phyloP scores from a whole-genome alignment of 30 jellyfish, hydroid and myxozoan genomes.

The Hydractinia symbiolongicarpus region DNA sequence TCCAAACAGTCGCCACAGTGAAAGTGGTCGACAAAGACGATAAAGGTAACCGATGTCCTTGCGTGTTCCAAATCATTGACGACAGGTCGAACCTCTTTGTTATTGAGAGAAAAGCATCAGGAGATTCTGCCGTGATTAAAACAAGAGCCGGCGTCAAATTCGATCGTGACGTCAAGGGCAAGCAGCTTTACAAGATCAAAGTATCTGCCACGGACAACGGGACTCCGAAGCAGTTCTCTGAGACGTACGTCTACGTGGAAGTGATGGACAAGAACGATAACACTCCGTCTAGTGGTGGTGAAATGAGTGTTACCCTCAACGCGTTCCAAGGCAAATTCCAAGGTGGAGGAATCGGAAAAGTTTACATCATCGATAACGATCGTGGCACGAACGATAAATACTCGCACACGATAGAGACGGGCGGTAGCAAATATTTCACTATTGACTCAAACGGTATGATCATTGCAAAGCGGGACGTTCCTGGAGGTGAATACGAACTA shows the following conservation, averaged over 20 bases:
- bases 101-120: slow-evolving; percentile 22
- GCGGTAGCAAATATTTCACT: not conserved
- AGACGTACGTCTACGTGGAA: slow-evolving; percentile 68
- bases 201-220: slow-evolving; percentile 84
- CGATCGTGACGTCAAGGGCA: slow-evolving; percentile 65
- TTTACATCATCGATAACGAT: slow-evolving; percentile 76
- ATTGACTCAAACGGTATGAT: slow-evolving; percentile 58
- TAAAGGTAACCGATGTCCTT: slow-evolving; percentile 83
- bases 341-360: slow-evolving; percentile 83
- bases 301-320: slow-evolving; percentile 48
- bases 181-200: slow-evolving; percentile 36
- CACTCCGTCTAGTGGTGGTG: slow-evolving; percentile 74
- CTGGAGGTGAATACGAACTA: slow-evolving; percentile 48
- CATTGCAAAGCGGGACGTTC: slow-evolving; percentile 48
- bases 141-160: slow-evolving; percentile 47
- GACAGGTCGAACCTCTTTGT: slow-evolving; percentile 46
- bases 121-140: slow-evolving; percentile 52
- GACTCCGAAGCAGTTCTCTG: slow-evolving; percentile 53
- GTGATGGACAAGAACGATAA: slow-evolving; percentile 82
- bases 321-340: slow-evolving; percentile 74
- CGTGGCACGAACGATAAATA: slow-evolving; percentile 48
- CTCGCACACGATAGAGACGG: slow-evolving; percentile 46
- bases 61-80: slow-evolving; percentile 47
- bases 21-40: slow-evolving; percentile 79
- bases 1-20: slow-evolving; percentile 49